Base-by-base conservation (phyloP, 2,888 invertebrate genomes). In the Geophilus truncorum region DNA sequence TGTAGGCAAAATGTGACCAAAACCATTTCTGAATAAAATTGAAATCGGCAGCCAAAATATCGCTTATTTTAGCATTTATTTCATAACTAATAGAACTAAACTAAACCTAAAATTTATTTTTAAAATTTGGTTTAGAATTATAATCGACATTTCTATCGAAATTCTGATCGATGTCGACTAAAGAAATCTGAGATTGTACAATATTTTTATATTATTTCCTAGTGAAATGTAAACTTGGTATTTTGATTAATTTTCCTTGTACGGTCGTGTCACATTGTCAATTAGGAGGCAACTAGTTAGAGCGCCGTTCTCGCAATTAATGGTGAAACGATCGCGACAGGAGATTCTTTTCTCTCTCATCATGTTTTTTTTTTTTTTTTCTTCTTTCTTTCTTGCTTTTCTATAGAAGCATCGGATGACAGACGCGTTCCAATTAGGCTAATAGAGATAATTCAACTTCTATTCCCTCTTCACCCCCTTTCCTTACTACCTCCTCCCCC, bases 371-470 rank as follows among this genome's bases (percentile, higher is more conserved):
- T 28, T 57, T 57, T 57, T 23, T 57, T 23, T 12, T 12, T 32
- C 25, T 30, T 30, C 77, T 10, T 28, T 12, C n/a, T 30, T 32
- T 32, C n/a, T 32, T 9, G 36, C 36, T 40, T 40, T 40, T 40
- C 36, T 40, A 30, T 32, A 30, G 28, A n/a, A 30, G 77, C 77
- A 77, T 77, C 77, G 25, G 77, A 77, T 77, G 32, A 77, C 77
- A 25, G 77, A 32, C 36, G 36, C 3, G 77, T 30, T 18, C 77
- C 77, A 77, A 77, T 77, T 77, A 77, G 77, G 18, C 77, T 77
- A 77, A 77, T 77, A 77, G 77, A 77, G 25, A 25, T 77, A 77
- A 77, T 77, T 77, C 77, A 30, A 30, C 18, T 40, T 40, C 2
- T 40, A 40, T 40, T 40, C 36, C 36, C 36, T 40, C 9, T 40